phyloP scores from a whole-genome alignment of 2,888 invertebrate genomes.

The Campopleginae sp. region DNA sequence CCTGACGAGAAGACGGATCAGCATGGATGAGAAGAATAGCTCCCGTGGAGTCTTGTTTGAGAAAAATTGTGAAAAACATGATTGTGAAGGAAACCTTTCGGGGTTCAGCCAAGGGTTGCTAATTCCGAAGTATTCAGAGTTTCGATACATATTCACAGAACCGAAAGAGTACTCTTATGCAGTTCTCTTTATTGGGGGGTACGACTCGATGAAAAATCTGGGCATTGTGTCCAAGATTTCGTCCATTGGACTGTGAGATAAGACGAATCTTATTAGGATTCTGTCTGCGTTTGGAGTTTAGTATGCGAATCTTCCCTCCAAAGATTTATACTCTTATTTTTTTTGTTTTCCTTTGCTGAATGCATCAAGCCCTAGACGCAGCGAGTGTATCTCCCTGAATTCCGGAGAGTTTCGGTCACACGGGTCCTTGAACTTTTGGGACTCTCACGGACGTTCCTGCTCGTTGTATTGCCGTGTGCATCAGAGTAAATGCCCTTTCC shows the following conservation, averaged over 20 bases:
- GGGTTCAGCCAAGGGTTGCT: conserved; percentile 47
- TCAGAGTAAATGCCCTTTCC: conserved; percentile 16
- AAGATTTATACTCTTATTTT: not conserved
- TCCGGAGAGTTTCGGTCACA: conserved; percentile 44
- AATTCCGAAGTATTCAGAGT: conserved; percentile 39
- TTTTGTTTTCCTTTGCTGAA: conserved; percentile 4
- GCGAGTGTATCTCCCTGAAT: conserved; percentile 22
- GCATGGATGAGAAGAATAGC: not conserved
- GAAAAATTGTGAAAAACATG: conserved; percentile 47
- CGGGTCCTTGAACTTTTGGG: conserved; percentile 56
- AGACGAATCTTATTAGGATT: conserved; percentile 53
- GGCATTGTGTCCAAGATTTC: conserved; percentile 36
- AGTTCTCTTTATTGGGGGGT: not conserved
- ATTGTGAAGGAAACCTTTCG: conserved; percentile 26
- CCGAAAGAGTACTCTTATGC: conserved; percentile 1
- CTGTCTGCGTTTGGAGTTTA: conserved; percentile 30
- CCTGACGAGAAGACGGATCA: conserved; percentile 33
- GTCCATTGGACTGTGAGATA: conserved; percentile 38
- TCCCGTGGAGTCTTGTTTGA: conserved; percentile 19
- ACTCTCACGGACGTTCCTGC: not conserved
- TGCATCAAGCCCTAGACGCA: conserved; percentile 30
- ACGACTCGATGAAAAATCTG: conserved; percentile 4
- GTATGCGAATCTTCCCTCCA: conserved; percentile 33
- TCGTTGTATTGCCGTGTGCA: not conserved
- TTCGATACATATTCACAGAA: not conserved